Percentiles rank a stretch among this genome's conserved stretches.
phyloP scores from a whole-genome alignment of 2,888 invertebrate genomes.

The Tenthredo mesomela region DNA sequence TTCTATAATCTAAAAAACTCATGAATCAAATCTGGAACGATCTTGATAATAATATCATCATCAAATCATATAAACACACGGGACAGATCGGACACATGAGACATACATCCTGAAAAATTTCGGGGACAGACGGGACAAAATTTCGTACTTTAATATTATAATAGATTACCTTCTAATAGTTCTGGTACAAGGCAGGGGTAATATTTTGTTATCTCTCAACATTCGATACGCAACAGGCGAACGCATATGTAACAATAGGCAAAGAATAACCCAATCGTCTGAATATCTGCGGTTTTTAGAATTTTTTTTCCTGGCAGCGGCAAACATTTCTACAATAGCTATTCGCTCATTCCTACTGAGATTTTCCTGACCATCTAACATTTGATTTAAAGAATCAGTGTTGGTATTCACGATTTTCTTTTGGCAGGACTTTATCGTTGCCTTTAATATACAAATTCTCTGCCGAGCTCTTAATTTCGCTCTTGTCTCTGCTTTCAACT shows the following conservation, averaged over 20 bases:
- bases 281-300: background rate
- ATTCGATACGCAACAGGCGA: conserved; percentile 8
- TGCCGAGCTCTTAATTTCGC: conserved; percentile 9
- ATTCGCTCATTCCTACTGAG: background rate
- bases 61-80: too few relatives aligned
- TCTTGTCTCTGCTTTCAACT: conserved; percentile 12
- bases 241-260: background rate
- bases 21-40: too few relatives aligned
- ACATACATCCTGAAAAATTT: too few relatives aligned
- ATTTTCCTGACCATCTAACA: background rate
- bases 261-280: conserved; percentile 12
- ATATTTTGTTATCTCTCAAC: background rate
- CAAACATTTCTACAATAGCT: conserved; percentile 9
- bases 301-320: background rate
- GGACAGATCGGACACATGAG: too few relatives aligned
- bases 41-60: too few relatives aligned
- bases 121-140: too few relatives aligned
- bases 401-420: background rate
- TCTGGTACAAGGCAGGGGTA: conserved; percentile 12
- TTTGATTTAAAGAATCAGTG: conserved; percentile 9
- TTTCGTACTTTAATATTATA: too few relatives aligned
- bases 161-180: conserved; percentile 12
- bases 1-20: too few relatives aligned
- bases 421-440: background rate
- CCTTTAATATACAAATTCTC: conserved; percentile 2